Evolutionary conservation across 2,888 invertebrate genomes (phyloP).

Genomic region (Liodrosophila aerea): DNA sequence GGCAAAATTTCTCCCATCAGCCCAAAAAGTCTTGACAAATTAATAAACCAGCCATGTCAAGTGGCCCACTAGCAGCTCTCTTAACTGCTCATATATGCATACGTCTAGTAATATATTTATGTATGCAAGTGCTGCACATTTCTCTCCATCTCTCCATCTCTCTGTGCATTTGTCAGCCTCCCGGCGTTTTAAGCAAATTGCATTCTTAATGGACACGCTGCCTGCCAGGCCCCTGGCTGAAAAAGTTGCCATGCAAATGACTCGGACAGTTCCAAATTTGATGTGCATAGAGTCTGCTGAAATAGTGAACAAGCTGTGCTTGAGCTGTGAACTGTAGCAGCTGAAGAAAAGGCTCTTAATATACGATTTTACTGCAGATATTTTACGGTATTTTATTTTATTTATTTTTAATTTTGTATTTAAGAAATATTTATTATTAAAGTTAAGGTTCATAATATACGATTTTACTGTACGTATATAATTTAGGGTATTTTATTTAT

Average conservation of each 20-base stretch:
- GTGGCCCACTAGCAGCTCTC: slow-evolving; percentile 29
- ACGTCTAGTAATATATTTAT: too few species aligned
- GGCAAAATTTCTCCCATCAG: slow-evolving; percentile 67
- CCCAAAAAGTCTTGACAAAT: slow-evolving; percentile 73
- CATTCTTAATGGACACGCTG: slow-evolving; percentile 68
- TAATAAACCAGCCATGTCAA: slow-evolving; percentile 70
- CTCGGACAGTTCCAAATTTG: slow-evolving; percentile 32
- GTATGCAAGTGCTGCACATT: background rate
- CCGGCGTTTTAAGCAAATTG: slow-evolving; percentile 56
- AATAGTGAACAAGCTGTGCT: background rate
- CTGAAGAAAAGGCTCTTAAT: too few species aligned
- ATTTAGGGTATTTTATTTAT: slow-evolving; percentile 26
- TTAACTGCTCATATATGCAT: slow-evolving; percentile 14
- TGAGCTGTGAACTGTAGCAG: too few species aligned
- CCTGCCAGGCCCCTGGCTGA: slow-evolving; percentile 10
- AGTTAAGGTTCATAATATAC: too few species aligned
- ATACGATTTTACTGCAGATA: too few species aligned
- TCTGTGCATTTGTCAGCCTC: slow-evolving; percentile 45
- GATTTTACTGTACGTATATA: background rate
- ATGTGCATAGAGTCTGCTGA: background rate
- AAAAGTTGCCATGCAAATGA: slow-evolving; percentile 47
- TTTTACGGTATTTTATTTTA: slow-evolving; percentile 26
- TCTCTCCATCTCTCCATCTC: slow-evolving; percentile 2
- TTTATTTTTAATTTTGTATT: too few species aligned
- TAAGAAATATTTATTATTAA: background rate